Base-by-base conservation (phyloP, 2,888 invertebrate species). In the Cheilosia variabilis region DNA sequence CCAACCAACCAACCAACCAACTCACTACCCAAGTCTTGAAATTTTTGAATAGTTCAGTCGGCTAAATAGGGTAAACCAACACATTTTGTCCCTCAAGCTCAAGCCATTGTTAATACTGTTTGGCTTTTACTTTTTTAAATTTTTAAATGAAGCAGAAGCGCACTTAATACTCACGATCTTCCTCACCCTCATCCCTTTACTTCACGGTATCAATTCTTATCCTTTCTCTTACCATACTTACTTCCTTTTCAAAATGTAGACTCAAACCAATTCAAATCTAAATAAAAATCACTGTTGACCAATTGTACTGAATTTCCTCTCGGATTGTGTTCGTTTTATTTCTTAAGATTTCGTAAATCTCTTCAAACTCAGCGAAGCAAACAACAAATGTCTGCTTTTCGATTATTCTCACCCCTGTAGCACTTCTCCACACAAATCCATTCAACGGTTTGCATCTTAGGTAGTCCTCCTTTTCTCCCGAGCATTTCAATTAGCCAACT, bases 281-380 rank as follows among this genome's bases (percentile, higher is more conserved):
- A 19, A 27, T 34, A n/a, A 41, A 41, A 17, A 24, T 6, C 15
- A 55, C 41, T 22, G 15, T 37, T 52, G 58, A 45, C 79, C 65
- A 68, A 15, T 37, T 3, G 4, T 2, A 80, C 2, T 15, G 13
- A 45, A 53, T 65, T 58, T 10, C 45, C 19, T 58, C n/a, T 57
- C 1, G 43, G 65, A 50, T 71, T 71, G 47, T 47, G 19, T 58
- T 63, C 43, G 55, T 52, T 17, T 47, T 65, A 72, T 65, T 68
- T 52, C 78, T 82, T 72, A 55, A 77, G 77, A 52, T 47, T 72
- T 63, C 22, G 41, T 2, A 15, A 62, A 57, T 73, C 80, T 43
- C 19, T 86, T 86, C 60, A 71, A 66, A 76, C 0, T 41, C 76
- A 66, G 13, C n/a, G 58, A 53, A 75, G 71, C 80, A 65, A 71